Percentiles rank a stretch among this genome's conserved stretches.
These are phyloP conservation scores for Apis laboriosa DNA, from an alignment of 1,140 invertebrate genomes.

Conservation along the genomic window DNA sequence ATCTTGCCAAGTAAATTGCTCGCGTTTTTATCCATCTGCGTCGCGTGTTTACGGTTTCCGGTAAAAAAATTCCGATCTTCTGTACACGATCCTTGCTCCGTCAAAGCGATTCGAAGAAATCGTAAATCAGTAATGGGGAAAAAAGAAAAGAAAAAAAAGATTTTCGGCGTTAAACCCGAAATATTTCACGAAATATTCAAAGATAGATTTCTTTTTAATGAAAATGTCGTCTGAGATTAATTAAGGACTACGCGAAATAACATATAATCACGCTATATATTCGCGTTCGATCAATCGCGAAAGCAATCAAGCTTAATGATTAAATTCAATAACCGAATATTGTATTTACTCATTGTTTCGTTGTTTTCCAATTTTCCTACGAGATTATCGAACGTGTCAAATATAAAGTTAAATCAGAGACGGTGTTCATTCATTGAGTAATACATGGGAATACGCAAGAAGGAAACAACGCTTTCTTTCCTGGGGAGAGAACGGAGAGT, in stretches of 20 bases:
- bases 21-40: conserved; percentile 11
- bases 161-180: too few species aligned
- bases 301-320: too few species aligned
- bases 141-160: neutral
- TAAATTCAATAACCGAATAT: too few species aligned
- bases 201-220: neutral
- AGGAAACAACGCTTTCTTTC: neutral
- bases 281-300: too few species aligned
- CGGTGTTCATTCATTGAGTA: too few species aligned
- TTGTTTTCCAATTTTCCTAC: neutral
- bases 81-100: too few species aligned
- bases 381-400: neutral
- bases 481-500: neutral
- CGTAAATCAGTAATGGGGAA: too few species aligned
- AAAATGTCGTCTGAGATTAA: neutral
- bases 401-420: too few species aligned
- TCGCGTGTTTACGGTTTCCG: conserved; percentile 17
- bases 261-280: too few species aligned
- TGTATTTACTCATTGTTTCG: neutral
- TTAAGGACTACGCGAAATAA: too few species aligned
- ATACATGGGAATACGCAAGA: too few species aligned
- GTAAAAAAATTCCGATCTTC: neutral
- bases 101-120: neutral
- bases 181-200: neutral
- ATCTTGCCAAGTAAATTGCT: conserved; percentile 1